Evolutionary conservation across 1,140 invertebrate species (phyloP).

Genomic region (Drosophila azteca): DNA sequence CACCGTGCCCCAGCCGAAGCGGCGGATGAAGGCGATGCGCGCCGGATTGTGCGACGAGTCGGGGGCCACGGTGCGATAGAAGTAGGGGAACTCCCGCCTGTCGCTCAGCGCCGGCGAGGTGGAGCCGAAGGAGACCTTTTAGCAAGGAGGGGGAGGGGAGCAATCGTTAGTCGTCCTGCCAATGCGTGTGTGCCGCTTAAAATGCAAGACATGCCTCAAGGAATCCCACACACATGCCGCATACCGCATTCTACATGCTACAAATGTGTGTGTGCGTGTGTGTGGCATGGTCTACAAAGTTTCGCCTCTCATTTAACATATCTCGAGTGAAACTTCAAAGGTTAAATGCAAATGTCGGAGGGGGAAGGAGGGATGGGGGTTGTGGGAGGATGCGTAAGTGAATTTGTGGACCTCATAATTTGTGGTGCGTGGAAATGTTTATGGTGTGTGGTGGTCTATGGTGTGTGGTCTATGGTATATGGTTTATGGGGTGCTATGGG

Average conservation of each 20-base stretch:
- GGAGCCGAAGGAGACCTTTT: slow-evolving; percentile 92
- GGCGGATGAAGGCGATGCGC: slow-evolving; percentile 91
- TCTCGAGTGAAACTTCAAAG: slow-evolving; percentile 69
- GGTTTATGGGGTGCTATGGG: slow-evolving; percentile 51
- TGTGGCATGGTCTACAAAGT: slow-evolving; percentile 12
- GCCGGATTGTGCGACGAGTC: slow-evolving; percentile 95
- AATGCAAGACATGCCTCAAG: slow-evolving; percentile 42
- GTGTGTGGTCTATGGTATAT: neutral
- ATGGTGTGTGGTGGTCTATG: slow-evolving; percentile 54
- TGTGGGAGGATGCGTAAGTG: slow-evolving; percentile 37
- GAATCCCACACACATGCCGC: slow-evolving; percentile 11
- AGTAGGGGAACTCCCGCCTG: slow-evolving; percentile 92
- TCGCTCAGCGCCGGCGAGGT: slow-evolving; percentile 94
- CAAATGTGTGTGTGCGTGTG: no score
- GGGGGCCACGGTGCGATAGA: slow-evolving; percentile 93
- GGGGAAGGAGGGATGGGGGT: no score
- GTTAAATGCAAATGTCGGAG: slow-evolving; percentile 54
- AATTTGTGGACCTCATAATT: slow-evolving; percentile 67
- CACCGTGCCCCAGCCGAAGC: slow-evolving; percentile 94
- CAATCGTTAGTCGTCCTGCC: slow-evolving; percentile 24
- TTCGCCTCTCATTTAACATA: slow-evolving; percentile 58
- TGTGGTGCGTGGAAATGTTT: slow-evolving; percentile 74
- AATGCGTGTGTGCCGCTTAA: slow-evolving; percentile 14
- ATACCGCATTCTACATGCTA: no score
- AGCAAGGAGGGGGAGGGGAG: neutral